These are phyloP conservation scores for Conomelus anceps DNA, from an alignment of 2,888 invertebrate species.

Conservation along the genomic window DNA sequence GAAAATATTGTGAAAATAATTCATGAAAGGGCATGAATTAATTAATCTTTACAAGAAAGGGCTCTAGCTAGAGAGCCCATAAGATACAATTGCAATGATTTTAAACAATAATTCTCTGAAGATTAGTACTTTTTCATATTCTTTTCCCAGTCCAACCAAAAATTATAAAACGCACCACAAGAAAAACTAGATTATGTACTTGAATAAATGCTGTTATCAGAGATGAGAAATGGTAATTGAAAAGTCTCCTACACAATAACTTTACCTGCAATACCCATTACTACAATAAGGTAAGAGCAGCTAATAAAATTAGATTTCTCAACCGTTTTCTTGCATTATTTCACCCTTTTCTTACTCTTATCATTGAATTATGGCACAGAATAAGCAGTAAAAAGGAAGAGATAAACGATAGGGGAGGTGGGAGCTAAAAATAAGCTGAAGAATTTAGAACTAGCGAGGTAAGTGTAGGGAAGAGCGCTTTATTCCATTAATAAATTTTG, in stretches of 20 bases:
- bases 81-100: too few relatives aligned
- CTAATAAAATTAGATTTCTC: not conserved
- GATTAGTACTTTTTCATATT: too few relatives aligned
- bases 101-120: too few relatives aligned
- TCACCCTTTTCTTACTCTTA: not conserved
- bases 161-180: too few relatives aligned
- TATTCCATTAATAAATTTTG: too few relatives aligned
- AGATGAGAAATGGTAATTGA: not conserved
- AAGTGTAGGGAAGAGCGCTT: not conserved
- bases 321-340: not conserved
- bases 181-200: too few relatives aligned
- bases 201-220: too few relatives aligned
- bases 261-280: not conserved
- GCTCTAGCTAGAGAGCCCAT: too few relatives aligned
- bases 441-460: not conserved
- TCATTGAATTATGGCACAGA: not conserved
- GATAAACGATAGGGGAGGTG: not conserved
- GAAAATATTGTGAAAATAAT: too few relatives aligned
- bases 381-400: not conserved
- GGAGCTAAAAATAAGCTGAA: not conserved
- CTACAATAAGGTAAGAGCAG: not conserved
- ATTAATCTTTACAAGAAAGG: too few relatives aligned
- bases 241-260: not conserved
- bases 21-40: too few relatives aligned
- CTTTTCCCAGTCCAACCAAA: too few relatives aligned